Base-by-base conservation (phyloP, 2,797 vertebrate species). In the Gobio occitaniae region DNA sequence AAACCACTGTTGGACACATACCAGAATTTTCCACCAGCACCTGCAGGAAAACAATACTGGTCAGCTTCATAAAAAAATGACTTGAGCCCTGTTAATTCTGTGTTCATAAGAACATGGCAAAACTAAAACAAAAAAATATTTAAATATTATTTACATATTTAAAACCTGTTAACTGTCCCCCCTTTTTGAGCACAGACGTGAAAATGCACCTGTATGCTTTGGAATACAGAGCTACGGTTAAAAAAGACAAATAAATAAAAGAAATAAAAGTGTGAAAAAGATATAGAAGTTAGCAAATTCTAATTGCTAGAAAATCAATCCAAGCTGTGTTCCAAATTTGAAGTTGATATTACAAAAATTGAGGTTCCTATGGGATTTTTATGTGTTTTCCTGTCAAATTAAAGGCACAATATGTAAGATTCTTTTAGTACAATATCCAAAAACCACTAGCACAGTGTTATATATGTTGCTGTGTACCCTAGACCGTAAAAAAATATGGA, bases 11-110 rank as follows among this genome's bases (percentile, higher is more conserved):
- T 96, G 89, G 97, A 96, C 61, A 97, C 96, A 12, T 97, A 96
- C 98, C 98, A 99, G 95, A 96, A 99, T 82, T 92, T 95, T 1
- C 96, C 97, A 1, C 92, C 90, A 12, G 94, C 95, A 78, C 98
- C 98, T 99, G 94, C 0, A 0, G 65, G 61, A 86, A n/a, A 70
- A 80, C 29, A 54, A 63, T 13, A 61, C 16, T 6, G 38, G 48
- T 83, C 52, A 82, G 61, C 48, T 41, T 38, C 11, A 25, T 15
- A 52, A 50, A 19, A 71, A 66, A 5, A 50, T 48, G 8, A 29
- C 8, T 77, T 56, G 9, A 75, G 19, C 48, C 10, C 47, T 21
- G 13, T 70, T 81, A 25, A 9, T 38, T 38, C 1, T 65, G 61
- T 29, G 25, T 65, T 69, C 41, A 19, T 78, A 56, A 72, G 44